A percentile compares a stretch with the other conserved stretches of the same genome.
Conservation (phyloP, 2,797 vertebrate species). For the Ctenosaura bakeri region DNA sequence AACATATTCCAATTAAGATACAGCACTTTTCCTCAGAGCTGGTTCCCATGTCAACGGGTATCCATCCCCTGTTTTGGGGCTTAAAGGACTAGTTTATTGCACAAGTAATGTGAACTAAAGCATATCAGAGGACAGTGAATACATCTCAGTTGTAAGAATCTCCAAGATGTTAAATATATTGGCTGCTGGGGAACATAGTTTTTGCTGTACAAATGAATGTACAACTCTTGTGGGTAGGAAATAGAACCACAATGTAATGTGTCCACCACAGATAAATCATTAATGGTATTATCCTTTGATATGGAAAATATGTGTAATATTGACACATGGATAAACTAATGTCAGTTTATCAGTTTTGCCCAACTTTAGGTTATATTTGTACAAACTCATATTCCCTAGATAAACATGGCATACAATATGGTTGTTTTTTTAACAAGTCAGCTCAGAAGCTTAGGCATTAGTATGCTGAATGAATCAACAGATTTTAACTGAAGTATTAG, state of each 20-base stretch:
- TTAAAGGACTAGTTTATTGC: not conserved
- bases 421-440: not conserved
- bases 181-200: not conserved
- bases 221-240: not conserved
- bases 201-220: not conserved
- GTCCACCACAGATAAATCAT: not conserved
- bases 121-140: not conserved
- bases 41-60: not conserved
- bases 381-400: not conserved
- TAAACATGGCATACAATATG: not conserved
- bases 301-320: not conserved
- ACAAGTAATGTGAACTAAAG: not conserved
- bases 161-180: not conserved
- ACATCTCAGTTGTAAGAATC: not conserved
- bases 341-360: not conserved
- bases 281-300: not conserved
- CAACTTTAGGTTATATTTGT: not conserved
- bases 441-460: not conserved
- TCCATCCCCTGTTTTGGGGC: not conserved
- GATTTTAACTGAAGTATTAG: not conserved
- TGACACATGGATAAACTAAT: not conserved
- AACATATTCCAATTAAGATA: not conserved
- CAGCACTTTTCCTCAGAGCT: not conserved
- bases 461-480: not conserved
- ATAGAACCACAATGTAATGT: too few species aligned